A percentile compares a stretch with the other conserved stretches of the same genome.
Conservation (phyloP, 2,888 invertebrate genomes). For the Ernsta delagoae region DNA sequence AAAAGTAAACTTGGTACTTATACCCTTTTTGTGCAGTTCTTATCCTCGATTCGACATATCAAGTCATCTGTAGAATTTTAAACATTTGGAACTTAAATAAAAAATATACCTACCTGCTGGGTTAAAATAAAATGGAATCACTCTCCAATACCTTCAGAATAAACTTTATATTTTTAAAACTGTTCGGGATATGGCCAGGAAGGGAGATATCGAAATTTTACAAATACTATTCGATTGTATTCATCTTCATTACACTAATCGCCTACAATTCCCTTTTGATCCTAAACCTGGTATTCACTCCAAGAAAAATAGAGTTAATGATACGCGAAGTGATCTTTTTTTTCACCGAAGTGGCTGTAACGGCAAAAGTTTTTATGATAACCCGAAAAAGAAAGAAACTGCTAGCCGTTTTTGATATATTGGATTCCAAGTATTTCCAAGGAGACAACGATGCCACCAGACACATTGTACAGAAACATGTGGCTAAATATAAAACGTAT, state of each 20-base stretch:
- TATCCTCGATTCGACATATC: no score
- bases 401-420: conserved; percentile 54
- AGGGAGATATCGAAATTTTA: conserved; percentile 45
- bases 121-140: background rate
- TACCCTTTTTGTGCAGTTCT: no score
- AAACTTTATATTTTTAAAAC: conserved; percentile 55
- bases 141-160: conserved; percentile 56
- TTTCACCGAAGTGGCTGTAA: conserved; percentile 48
- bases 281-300: conserved; percentile 62
- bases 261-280: conserved; percentile 61
- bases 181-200: conserved; percentile 67
- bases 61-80: no score
- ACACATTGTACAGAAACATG: conserved; percentile 50
- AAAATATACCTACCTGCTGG: no score
- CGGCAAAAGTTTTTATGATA: conserved; percentile 60
- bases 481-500: conserved; percentile 50
- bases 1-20: no score
- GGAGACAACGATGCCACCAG: conserved; percentile 52
- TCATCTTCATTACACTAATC: conserved; percentile 53
- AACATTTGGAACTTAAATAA: no score
- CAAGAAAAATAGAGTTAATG: conserved; percentile 60
- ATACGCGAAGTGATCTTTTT: conserved; percentile 61
- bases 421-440: conserved; percentile 60
- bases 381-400: conserved; percentile 58
- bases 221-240: conserved; percentile 45